Percentiles rank a stretch among this genome's conserved stretches.
Evolutionary conservation across 2,797 vertebrate species (phyloP).

Genomic region (Gambelia wislizenii): DNA sequence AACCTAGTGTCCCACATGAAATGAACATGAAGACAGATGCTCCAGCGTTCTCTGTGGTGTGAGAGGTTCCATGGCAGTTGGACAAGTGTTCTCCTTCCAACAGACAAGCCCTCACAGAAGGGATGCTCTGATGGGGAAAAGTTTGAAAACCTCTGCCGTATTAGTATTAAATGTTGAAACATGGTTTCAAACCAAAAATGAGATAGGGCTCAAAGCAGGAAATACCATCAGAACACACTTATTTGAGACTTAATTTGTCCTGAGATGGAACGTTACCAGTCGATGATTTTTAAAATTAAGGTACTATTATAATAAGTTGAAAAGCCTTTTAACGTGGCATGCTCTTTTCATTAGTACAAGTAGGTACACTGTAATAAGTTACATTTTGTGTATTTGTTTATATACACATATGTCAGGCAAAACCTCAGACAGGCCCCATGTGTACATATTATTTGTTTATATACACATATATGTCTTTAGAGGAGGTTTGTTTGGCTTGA

Average conservation of each 20-base stretch:
- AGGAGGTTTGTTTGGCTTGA: not conserved
- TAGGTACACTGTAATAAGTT: not conserved
- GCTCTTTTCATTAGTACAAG: not conserved
- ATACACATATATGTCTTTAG: no score
- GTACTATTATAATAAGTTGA: not conserved
- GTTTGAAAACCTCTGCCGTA: not conserved
- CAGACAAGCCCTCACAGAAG: not conserved
- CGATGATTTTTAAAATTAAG: slow-evolving; percentile 20
- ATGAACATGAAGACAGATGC: not conserved
- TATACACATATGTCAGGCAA: no score
- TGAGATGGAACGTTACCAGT: no score
- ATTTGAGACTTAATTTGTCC: not conserved
- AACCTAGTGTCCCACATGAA: not conserved
- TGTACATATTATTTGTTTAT: no score
- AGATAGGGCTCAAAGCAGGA: not conserved
- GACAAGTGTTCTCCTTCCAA: not conserved
- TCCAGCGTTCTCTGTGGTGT: not conserved
- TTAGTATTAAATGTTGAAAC: not conserved
- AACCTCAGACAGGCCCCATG: no score
- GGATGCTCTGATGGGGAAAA: not conserved
- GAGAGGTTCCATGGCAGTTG: not conserved
- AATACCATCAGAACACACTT: not conserved
- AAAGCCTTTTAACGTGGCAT: not conserved
- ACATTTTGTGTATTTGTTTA: no score
- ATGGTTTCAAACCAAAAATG: not conserved